Evolutionary conservation across 2,113 vertebrate species (phyloP).

Genomic region (Lichenostomus cassidix): DNA sequence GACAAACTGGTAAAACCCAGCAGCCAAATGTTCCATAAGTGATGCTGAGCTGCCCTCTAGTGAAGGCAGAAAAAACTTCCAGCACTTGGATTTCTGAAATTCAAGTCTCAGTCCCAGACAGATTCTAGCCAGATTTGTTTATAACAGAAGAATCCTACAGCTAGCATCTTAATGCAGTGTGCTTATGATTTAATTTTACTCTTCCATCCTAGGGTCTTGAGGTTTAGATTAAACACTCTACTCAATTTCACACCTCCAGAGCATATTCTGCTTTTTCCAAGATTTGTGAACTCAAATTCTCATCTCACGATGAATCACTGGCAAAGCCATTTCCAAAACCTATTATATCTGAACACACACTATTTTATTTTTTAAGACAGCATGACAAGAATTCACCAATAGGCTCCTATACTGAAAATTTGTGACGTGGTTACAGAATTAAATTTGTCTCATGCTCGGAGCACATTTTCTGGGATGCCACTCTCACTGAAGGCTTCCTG

Average conservation of each 20-base stretch:
- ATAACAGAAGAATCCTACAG: neutral
- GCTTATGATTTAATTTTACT: neutral
- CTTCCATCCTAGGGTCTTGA: neutral
- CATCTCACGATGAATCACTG: neutral
- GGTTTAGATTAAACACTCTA: neutral
- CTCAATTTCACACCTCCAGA: neutral
- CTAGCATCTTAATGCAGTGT: neutral
- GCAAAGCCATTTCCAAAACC: neutral
- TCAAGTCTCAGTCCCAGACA: neutral
- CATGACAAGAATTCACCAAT: neutral
- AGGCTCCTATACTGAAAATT: neutral
- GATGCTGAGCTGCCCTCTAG: constrained; percentile 53
- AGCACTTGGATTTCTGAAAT: neutral
- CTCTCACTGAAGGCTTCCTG: neutral
- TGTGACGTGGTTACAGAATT: neutral
- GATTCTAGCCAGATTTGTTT: neutral
- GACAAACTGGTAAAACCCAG: neutral
- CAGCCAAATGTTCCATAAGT: neutral
- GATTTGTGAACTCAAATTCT: neutral
- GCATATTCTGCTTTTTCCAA: neutral
- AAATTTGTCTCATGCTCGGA: neutral
- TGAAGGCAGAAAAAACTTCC: neutral
- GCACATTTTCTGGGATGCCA: neutral
- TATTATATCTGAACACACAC: neutral
- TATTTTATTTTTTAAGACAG: neutral